Evolutionary conservation across 2,797 vertebrate genomes (phyloP), one percentile per base, ranked within the genome.

Genomic region (Mycteria americana): DNA sequence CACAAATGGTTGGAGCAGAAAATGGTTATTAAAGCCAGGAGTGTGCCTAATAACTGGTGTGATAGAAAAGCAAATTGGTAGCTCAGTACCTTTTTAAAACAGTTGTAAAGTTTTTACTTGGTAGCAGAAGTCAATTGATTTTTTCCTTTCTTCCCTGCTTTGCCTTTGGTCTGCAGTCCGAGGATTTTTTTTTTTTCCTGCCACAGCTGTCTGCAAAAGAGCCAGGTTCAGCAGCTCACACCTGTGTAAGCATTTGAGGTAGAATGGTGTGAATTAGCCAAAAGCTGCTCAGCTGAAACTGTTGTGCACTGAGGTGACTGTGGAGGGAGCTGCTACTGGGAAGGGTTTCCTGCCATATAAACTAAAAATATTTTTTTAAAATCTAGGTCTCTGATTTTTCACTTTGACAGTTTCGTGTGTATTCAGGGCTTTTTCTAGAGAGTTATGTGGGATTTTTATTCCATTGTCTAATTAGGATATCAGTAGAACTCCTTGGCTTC

Each of bases 101-200:
- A 94, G 95, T 89, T 92, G 89, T 97, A 97, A 97, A 97, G 65
- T 93, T 96, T 96, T 97, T 97, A 96, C 96, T 96, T 77, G 96
- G 96, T 95, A 95, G 95, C 96, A 96, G 91, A 95, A 97, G 95
- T 97, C 94, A 96, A 93, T 95, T 97, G 92, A 92, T 94, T 93
- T 96, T 93, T 95, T 95, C 97, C 92, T 95, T 93, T 95, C 93
- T 96, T 96, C 92, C 79, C 70, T n/a, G 21, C 65, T 94, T 93
- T 84, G 67, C 94, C 92, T 91, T 95, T 82, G 87, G 76, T 91
- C 59, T 86, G 88, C 39, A 94, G 92, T 69, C 56, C 3, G 76
- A 94, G 68, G 60, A 74, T 70, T 21, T 64, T 74, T 84, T 33
- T n/a, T 33, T 56, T 63, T 74, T 84, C 62, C 45, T 89, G 81